phyloP scores from a whole-genome alignment of 2,888 invertebrate genomes.

The Erebia ligea region DNA sequence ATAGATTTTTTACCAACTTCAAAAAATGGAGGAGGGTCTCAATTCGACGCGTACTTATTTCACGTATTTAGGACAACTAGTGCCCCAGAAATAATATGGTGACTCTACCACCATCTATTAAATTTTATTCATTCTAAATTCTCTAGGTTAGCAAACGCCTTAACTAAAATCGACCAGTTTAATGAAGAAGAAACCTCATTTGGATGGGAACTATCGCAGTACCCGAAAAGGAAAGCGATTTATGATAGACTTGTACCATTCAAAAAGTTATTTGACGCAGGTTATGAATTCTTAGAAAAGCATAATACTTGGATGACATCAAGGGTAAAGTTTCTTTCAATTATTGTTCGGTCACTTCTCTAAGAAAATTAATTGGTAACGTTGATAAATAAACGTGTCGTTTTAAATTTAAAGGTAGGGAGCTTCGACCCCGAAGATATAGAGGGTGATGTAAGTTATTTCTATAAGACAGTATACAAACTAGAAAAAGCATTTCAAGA shows the following conservation, averaged over 20 bases:
- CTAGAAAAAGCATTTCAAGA: constrained; percentile 94
- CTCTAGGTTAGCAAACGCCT: constrained; percentile 86
- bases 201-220: constrained; percentile 94
- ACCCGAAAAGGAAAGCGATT: constrained; percentile 91
- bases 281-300: constrained; percentile 92
- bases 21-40: no score
- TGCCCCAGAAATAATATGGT: no score
- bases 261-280: constrained; percentile 94
- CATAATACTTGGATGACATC: constrained; percentile 93
- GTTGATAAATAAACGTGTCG: background rate
- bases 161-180: constrained; percentile 92
- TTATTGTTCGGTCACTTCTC: background rate
- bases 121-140: background rate
- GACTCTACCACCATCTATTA: no score
- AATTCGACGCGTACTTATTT: no score
- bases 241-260: constrained; percentile 93
- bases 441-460: constrained; percentile 89
- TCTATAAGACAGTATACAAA: constrained; percentile 90
- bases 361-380: background rate
- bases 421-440: constrained; percentile 94
- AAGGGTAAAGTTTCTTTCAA: constrained; percentile 54
- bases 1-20: no score
- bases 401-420: constrained; percentile 85
- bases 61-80: no score
- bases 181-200: constrained; percentile 96